A percentile compares a stretch with the other conserved stretches of the same genome.
Evolutionary conservation across 2,888 invertebrate genomes (phyloP).

Genomic region (Synanthedon formicaeformis): DNA sequence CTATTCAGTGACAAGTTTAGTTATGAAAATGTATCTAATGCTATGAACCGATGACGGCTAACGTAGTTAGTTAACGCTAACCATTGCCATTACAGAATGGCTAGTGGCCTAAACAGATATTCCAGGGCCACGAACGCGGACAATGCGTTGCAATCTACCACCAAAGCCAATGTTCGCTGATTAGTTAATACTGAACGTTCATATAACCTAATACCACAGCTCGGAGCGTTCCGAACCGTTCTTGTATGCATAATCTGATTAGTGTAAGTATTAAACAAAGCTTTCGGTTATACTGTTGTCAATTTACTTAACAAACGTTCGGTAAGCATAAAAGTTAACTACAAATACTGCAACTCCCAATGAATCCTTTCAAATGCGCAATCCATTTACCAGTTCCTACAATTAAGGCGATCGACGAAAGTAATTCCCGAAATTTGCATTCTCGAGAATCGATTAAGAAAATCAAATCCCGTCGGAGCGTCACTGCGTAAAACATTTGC

Average conservation of each 20-base stretch:
- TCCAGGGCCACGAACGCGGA: slow-evolving; percentile 62
- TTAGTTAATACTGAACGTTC: slow-evolving; percentile 65
- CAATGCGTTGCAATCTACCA: slow-evolving; percentile 65
- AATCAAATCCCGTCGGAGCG: slow-evolving; percentile 64
- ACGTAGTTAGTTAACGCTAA: slow-evolving; percentile 48
- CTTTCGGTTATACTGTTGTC: slow-evolving; percentile 44
- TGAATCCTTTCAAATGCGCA: slow-evolving; percentile 28
- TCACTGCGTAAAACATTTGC: slow-evolving; percentile 67
- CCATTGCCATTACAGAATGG: slow-evolving; percentile 59
- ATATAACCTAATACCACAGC: slow-evolving; percentile 53
- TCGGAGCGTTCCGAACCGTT: slow-evolving; percentile 50
- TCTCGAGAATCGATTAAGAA: slow-evolving; percentile 64
- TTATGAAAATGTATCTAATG: slow-evolving; percentile 23
- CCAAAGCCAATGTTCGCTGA: slow-evolving; percentile 63
- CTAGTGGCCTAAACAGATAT: slow-evolving; percentile 69
- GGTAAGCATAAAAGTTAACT: slow-evolving; percentile 9
- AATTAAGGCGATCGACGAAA: slow-evolving; percentile 3
- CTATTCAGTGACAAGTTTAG: slow-evolving; percentile 6
- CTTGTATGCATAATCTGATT: slow-evolving; percentile 70
- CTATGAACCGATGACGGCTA: slow-evolving; percentile 40
- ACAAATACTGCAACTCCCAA: slow-evolving; percentile 11
- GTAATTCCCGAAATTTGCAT: slow-evolving; percentile 39
- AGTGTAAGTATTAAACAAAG: slow-evolving; percentile 64
- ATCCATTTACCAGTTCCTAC: slow-evolving; percentile 16
- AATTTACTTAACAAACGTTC: slow-evolving; percentile 36